Evolutionary conservation across 2,113 vertebrate genomes (phyloP), one percentile per base, ranked within the genome.

Genomic region (Tragelaphus strepsiceros): DNA sequence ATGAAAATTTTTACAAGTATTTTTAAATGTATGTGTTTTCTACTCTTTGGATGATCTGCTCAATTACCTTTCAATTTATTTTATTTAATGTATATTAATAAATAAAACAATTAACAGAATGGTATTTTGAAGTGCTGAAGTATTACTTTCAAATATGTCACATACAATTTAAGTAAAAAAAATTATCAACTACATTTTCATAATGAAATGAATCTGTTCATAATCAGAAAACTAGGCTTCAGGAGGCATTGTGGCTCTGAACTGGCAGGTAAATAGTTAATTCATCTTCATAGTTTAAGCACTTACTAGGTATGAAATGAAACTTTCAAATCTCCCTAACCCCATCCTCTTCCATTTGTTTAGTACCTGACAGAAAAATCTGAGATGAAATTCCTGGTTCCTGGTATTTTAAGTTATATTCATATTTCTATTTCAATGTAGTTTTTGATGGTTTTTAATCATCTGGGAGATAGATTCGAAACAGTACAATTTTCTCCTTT

Each of bases 401-500:
- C 67, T 90, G 32, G 15, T 53, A 93, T 88, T 94, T 92, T 97
- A 88, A 92, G 43, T 94, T 87, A 93, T 30, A 91, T 85, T 81
- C 86, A 22, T 49, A 67, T 13, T 91, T 94, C 51, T 83, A 62
- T 88, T 86, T 96, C 96, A 96, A 82, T 85, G 39, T 54, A 86
- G 39, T 58, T 96, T 78, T 81, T 56, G 32, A 80, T 92, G 74
- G 84, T 96, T 97, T 91, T 96, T 94, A 97, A 92, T 97, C 88
- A 93, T 81, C 84, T 87, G 91, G 58, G 93, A 97, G 43, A 87
- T 30, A 78, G 81, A 93, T 53, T 95, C 46, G 84, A 93, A 97
- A 96, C 84, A 89, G 39, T 88, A 46, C 26, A 86, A 89, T 97
- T 97, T 97, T 88, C 90, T 95, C 77, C 54, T 97, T 96, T 95